Evolutionary conservation across 2,888 invertebrate genomes (phyloP), one percentile per base, ranked within the genome.

Genomic region (Tetanocera ferruginea): DNA sequence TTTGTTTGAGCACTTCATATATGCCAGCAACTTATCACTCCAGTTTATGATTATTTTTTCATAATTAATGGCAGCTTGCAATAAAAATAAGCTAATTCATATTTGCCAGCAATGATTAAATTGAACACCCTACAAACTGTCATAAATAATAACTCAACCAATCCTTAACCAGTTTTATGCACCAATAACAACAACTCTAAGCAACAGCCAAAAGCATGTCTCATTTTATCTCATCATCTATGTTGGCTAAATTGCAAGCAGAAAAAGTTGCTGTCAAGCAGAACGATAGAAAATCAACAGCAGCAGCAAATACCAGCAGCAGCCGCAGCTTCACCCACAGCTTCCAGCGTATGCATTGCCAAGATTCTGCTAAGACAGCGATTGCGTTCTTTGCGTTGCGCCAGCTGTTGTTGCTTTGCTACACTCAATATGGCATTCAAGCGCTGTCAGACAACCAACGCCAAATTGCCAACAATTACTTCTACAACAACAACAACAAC

Each of bases 321-420:
- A 14, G 28, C 28, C 23, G 60, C 60, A 28, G 60, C 60, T 60
- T 60, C 60, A 60, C 60, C 60, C 60, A 60, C 60, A 60, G 60
- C 23, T 60, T 60, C 60, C 25, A 25, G 28, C 60, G 23, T 8
- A 60, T 17, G 60, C 25, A 28, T 25, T 57, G 57, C 57, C 25
- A 57, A 57, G 25, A 37, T 37, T 37, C 37, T 57, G 57, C 60
- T 28, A 60, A 60, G 28, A 28, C 28, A 28, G 4, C 28, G 17
- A 28, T 5, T 60, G 11, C 11, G 43, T 11, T 43, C 43, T 43
- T 43, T 43, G 43, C 43, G 11, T 43, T 43, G 43, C 14, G 43
- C 11, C 43, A 11, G 43, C 43, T 43, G 43, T 43, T 43, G 11
- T 43, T 43, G 11, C 43, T 43, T 6, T 17, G 11, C 5, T 66